Conservation (phyloP, 2,888 invertebrate species). For the Melikaiella ostensackeni region DNA sequence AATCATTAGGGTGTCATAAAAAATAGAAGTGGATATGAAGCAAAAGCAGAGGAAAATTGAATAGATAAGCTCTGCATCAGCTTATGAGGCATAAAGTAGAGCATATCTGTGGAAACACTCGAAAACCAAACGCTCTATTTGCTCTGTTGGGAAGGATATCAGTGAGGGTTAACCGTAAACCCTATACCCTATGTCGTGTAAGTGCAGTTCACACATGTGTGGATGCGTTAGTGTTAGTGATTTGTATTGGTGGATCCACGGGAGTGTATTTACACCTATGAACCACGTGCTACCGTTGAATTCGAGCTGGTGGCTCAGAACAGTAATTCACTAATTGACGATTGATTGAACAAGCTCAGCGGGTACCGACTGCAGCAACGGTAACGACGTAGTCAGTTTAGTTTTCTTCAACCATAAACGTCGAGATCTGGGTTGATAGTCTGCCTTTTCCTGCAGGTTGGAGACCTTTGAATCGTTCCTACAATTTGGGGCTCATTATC, state of each 20-base stretch:
- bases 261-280: conserved; percentile 57
- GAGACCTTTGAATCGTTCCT: background rate
- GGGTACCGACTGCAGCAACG: conserved; percentile 34
- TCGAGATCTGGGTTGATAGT: background rate
- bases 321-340: conserved; percentile 62
- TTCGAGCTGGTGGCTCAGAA: conserved; percentile 47
- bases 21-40: background rate
- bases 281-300: conserved; percentile 52
- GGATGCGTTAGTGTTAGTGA: conserved; percentile 32
- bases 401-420: conserved; percentile 18
- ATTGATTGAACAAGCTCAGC: conserved; percentile 56
- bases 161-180: conserved; percentile 44
- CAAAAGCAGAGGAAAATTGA: background rate
- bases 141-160: conserved; percentile 19
- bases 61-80: background rate
- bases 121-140: conserved; percentile 32
- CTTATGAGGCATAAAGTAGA: background rate
- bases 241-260: conserved; percentile 42
- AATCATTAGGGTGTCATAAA: too few relatives aligned
- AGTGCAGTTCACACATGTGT: conserved; percentile 46
- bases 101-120: conserved; percentile 23
- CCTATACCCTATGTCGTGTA: conserved; percentile 43
- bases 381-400: background rate
- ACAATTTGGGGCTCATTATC: background rate
- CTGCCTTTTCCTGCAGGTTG: too few relatives aligned